phyloP scores from a whole-genome alignment of 2,888 invertebrate species.

The Archips crataeganus region DNA sequence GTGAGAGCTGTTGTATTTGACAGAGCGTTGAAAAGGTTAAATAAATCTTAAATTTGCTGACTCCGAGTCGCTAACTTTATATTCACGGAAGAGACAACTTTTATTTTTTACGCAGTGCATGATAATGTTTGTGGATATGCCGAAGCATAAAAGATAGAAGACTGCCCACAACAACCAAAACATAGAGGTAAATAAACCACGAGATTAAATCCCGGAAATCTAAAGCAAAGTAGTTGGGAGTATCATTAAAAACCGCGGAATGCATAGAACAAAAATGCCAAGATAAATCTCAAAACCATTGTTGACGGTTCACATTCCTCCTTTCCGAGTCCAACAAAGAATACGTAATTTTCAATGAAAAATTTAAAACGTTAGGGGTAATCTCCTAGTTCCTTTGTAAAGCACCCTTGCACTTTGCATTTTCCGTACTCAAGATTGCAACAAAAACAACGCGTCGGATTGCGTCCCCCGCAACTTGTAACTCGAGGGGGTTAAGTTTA shows the following conservation, averaged over 20 bases:
- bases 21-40: no score
- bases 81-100: no score
- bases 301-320: slow-evolving; percentile 6
- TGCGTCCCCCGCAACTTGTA: slow-evolving; percentile 51
- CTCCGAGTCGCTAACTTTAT: no score
- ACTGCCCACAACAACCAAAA: background rate
- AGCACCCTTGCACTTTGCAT: slow-evolving; percentile 73
- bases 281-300: slow-evolving; percentile 10
- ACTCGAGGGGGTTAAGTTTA: slow-evolving; percentile 61
- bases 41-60: no score
- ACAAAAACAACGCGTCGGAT: slow-evolving; percentile 51
- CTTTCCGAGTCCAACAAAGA: slow-evolving; percentile 36
- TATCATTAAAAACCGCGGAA: background rate
- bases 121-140: no score
- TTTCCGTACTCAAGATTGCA: slow-evolving; percentile 64
- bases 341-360: slow-evolving; percentile 53
- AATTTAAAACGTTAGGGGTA: slow-evolving; percentile 61
- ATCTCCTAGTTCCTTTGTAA: slow-evolving; percentile 64
- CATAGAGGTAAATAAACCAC: background rate
- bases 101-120: no score
- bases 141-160: background rate
- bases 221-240: background rate
- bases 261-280: background rate
- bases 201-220: background rate
- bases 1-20: no score